phyloP scores from a whole-genome alignment of 2,888 invertebrate species.

The Autographa pulchrina region DNA sequence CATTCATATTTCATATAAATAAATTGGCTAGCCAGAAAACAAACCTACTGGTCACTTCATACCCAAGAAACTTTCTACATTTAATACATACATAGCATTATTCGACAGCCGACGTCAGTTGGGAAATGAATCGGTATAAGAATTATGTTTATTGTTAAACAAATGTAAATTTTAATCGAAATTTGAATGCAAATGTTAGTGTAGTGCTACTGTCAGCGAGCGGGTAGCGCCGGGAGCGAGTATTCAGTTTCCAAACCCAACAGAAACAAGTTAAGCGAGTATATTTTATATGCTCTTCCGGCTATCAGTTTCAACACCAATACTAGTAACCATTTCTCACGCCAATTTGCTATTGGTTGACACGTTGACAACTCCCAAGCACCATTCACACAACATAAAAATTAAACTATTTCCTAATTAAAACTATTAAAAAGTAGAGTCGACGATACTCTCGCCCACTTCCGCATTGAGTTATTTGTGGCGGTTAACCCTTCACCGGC shows the following conservation, averaged over 20 bases:
- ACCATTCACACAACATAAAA: conserved; percentile 78
- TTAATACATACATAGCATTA: not conserved
- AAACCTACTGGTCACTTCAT: not conserved
- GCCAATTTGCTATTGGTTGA: conserved; percentile 78
- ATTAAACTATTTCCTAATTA: conserved; percentile 89
- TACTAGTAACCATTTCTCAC: conserved; percentile 78
- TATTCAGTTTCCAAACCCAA: conserved; percentile 51
- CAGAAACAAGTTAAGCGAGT: conserved; percentile 56
- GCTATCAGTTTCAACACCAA: conserved; percentile 65
- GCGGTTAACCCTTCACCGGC: conserved; percentile 86
- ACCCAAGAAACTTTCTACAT: not conserved
- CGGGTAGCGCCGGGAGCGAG: conserved; percentile 24
- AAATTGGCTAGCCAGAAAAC: not conserved
- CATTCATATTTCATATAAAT: not conserved
- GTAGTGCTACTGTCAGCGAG: conserved; percentile 36
- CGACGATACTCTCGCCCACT: conserved; percentile 79
- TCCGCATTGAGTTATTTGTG: conserved; percentile 87
- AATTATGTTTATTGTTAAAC: conserved; percentile 8
- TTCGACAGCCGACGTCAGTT: not conserved
- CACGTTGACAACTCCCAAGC: conserved; percentile 70
- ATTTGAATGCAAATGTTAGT: conserved; percentile 45
- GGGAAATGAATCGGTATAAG: not conserved
- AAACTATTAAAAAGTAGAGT: conserved; percentile 85
- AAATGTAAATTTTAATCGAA: conserved; percentile 32
- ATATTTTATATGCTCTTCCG: conserved; percentile 62